Conservation (phyloP, 2,113 vertebrate genomes). For the rabbit (Oryctolagus cuniculus) region mOryCun1.1 NC_091453.1:67063001-67063500, state of each 20-base stretch:
- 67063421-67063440: no score
- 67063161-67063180: neutral
- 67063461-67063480: no score
- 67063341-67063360: no score
- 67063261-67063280: neutral
- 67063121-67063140: neutral
- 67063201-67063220: neutral
- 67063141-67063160: slow-evolving; percentile 45
- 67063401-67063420: no score
- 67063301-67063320: neutral
- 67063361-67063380: no score
- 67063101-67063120: neutral
- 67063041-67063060: neutral
- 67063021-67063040: neutral
- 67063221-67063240: neutral
- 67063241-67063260: neutral
- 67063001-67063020: neutral
- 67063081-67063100: neutral
- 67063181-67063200: neutral
- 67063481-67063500: no score
- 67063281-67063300: neutral
- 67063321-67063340: neutral
- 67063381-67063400: no score
- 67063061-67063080: neutral
- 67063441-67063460: no score